Base-by-base conservation (phyloP, 2,797 vertebrate species). In the Pseudochirops cupreus region DNA sequence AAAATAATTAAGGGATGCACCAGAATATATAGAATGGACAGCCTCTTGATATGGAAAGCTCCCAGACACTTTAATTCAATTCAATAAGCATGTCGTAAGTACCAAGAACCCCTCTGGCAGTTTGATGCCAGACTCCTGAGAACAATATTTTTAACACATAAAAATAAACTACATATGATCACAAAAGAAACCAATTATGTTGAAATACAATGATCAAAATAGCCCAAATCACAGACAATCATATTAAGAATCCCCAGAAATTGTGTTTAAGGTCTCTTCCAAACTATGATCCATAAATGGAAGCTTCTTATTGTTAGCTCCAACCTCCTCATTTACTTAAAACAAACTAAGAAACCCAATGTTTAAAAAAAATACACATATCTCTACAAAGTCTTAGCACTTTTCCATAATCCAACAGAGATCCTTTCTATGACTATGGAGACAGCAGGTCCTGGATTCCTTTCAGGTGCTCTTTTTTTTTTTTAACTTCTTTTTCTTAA, bases 361-460 rank as follows among this genome's bases (percentile, higher is more conserved):
- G 59, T 13, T 59, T 10, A 58, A 58, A 58, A 58, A 62, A 18
- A 67, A 67, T 16, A 6, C 13, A 62, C 12, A 67, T n/a, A 67
- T 2, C n/a, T 67, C 62, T 67, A 18, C 62, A n/a, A 67, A n/a
- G 62, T n/a, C 33, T 67, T n/a, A 67, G 62, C 13, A 67, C n/a
- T 67, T 67, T 16, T 67, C 33, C 33, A 67, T 67, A 67, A 67
- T 67, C 33, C 62, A 67, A 74, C 5, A 74, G n/a, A 67, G 14
- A 6, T 67, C 14, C 62, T n/a, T 74, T 74, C 62, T 74, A n/a
- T 67, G 62, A n/a, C 62, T 67, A 67, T n/a, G 62, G 62, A 74
- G 16, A 74, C 94, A 97, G 97, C 91, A 93, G 16, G 55, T 16
- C 26, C 95, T 10, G 33, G 55, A 93, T 94, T 96, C 94, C 94